These are phyloP conservation scores for Clarias laeviceps DNA, from an alignment of 2,797 vertebrate species.

Conservation along the genomic window DNA sequence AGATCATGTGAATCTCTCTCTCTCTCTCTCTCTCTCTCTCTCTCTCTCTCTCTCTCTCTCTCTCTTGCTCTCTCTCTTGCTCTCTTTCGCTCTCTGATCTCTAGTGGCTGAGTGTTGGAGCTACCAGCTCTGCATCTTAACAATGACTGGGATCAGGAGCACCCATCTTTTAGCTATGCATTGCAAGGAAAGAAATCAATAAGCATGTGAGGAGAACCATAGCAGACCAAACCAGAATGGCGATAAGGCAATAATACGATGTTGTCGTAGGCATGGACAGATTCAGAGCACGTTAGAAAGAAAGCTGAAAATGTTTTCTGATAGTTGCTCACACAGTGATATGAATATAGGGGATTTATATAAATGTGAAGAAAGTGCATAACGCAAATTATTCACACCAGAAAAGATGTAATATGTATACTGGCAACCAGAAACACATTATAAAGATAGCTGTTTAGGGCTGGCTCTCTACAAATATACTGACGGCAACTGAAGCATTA, in stretches of 20 bases:
- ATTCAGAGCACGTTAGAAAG: slow-evolving; percentile 20
- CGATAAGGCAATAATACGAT: slow-evolving; percentile 37
- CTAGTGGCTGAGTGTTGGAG: slow-evolving; percentile 40
- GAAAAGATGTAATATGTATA: background rate
- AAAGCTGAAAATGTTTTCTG: slow-evolving; percentile 10
- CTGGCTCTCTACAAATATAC: background rate
- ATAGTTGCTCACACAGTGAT: background rate
- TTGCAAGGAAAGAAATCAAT: slow-evolving; percentile 61
- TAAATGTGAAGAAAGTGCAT: background rate
- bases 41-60: slow-evolving; percentile 10
- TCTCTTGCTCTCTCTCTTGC: background rate
- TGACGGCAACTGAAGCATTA: background rate
- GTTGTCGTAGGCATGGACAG: slow-evolving; percentile 7
- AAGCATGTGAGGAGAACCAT: slow-evolving; percentile 56
- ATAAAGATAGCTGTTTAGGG: background rate
- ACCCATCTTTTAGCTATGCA: slow-evolving; percentile 57
- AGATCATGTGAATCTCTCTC: slow-evolving; percentile 26
- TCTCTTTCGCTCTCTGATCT: slow-evolving; percentile 38
- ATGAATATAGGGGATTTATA: background rate
- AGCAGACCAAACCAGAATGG: slow-evolving; percentile 54
- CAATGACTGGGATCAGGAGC: slow-evolving; percentile 57
- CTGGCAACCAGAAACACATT: background rate
- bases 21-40: slow-evolving; percentile 19
- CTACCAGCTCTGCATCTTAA: slow-evolving; percentile 62
- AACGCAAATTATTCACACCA: background rate